Percentiles rank a stretch among this genome's conserved stretches.
These are phyloP conservation scores for Troglohyphantes excavatus DNA, from an alignment of 2,888 invertebrate species.

Conservation along the genomic window DNA sequence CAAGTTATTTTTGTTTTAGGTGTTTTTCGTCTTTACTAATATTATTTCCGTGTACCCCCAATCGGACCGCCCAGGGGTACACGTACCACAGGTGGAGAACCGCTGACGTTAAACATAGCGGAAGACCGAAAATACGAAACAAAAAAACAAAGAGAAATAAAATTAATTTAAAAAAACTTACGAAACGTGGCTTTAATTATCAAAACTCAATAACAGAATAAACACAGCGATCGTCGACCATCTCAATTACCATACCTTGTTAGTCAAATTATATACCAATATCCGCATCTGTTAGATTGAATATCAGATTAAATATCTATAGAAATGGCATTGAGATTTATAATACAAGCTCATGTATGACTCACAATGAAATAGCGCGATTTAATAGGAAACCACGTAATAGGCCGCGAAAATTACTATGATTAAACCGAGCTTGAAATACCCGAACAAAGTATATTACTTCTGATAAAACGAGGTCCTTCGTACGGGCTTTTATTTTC, in stretches of 20 bases:
- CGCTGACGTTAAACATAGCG: too few species aligned
- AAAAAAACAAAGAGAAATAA: not conserved
- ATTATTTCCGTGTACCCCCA: too few species aligned
- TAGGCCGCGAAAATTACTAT: slow-evolving; percentile 22
- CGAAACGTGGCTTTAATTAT: not conserved
- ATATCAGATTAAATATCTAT: not conserved
- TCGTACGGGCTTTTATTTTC: not conserved
- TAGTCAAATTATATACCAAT: not conserved
- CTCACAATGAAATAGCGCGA: slow-evolving; percentile 22
- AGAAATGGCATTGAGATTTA: not conserved
- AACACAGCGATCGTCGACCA: not conserved
- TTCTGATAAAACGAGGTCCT: slow-evolving; percentile 36
- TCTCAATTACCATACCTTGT: not conserved
- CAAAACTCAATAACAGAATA: too few species aligned
- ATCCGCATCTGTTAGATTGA: not conserved
- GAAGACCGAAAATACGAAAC: not conserved
- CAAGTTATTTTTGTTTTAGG: too few species aligned
- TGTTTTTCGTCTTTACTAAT: too few species aligned
- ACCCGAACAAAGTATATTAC: slow-evolving; percentile 24
- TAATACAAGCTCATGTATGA: not conserved
- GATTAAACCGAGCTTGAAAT: slow-evolving; percentile 14
- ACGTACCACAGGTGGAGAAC: too few species aligned
- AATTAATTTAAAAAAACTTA: not conserved
- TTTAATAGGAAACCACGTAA: slow-evolving; percentile 8
- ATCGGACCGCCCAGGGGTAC: too few species aligned